phyloP scores from a whole-genome alignment of 2,888 invertebrate species.

The Drosophila atripex region DNA sequence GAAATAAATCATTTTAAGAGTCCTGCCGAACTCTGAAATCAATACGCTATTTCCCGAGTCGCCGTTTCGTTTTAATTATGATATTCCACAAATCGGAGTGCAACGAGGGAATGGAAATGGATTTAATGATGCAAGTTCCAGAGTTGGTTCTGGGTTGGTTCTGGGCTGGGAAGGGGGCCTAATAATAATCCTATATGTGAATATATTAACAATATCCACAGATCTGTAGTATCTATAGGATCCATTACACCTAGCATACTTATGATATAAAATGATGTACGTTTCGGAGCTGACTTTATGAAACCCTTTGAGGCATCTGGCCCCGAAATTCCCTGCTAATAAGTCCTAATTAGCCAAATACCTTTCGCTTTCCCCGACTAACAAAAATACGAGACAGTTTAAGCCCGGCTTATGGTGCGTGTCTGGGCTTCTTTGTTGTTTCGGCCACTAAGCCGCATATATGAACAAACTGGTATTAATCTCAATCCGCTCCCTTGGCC shows the following conservation, averaged over 20 bases:
- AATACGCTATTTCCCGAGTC: neutral
- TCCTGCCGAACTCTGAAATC: neutral
- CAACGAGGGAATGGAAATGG: too few relatives aligned
- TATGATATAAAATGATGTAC: too few relatives aligned
- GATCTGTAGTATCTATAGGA: too few relatives aligned
- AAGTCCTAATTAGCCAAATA: constrained; percentile 6
- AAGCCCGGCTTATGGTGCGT: constrained; percentile 41
- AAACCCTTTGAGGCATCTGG: too few relatives aligned
- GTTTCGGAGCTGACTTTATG: too few relatives aligned
- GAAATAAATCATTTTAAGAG: neutral
- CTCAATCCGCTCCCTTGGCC: neutral
- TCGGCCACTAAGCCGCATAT: constrained; percentile 39
- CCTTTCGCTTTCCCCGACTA: constrained; percentile 33
- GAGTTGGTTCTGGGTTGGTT: neutral
- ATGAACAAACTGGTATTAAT: constrained; percentile 16
- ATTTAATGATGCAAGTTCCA: neutral
- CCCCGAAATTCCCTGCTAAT: neutral
- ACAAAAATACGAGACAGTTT: constrained; percentile 67
- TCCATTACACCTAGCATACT: too few relatives aligned
- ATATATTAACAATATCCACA: too few relatives aligned
- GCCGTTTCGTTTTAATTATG: too few relatives aligned
- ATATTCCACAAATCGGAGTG: too few relatives aligned
- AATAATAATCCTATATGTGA: too few relatives aligned
- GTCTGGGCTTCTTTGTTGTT: constrained; percentile 37
- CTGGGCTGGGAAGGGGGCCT: too few relatives aligned